Percentiles rank a stretch among this genome's conserved stretches.
phyloP scores from a whole-genome alignment of 1,140 invertebrate genomes.

The Penaeus japonicus region DNA sequence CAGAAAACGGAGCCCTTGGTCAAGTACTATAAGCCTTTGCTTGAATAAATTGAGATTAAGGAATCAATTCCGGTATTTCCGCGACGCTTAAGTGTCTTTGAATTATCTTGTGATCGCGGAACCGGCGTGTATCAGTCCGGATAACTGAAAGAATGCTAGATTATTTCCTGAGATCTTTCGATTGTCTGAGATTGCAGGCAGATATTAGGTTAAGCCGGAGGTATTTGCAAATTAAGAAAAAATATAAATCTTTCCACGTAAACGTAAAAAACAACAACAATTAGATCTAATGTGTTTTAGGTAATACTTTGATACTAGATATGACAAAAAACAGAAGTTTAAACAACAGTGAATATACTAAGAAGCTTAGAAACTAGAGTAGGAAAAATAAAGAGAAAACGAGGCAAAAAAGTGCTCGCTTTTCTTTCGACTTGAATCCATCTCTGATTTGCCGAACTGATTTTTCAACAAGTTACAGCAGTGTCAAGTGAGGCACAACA shows the following conservation, averaged over 20 bases:
- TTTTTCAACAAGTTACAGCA: background rate
- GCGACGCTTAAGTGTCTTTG: background rate
- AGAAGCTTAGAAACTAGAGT: background rate
- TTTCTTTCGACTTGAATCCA: background rate
- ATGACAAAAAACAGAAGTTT: too few relatives aligned
- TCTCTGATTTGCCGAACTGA: constrained; percentile 16
- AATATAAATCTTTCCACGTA: too few relatives aligned
- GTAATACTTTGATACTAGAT: too few relatives aligned
- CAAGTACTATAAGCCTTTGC: background rate
- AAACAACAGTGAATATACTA: background rate
- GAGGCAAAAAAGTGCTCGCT: background rate
- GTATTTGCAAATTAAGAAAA: too few relatives aligned
- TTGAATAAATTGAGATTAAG: constrained; percentile 8
- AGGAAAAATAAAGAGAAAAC: background rate
- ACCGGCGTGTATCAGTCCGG: background rate
- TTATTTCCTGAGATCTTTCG: background rate
- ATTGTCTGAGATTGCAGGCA: too few relatives aligned
- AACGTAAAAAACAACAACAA: too few relatives aligned
- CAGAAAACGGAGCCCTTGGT: background rate
- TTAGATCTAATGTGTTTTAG: too few relatives aligned
- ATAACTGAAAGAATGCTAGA: background rate
- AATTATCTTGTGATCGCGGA: background rate
- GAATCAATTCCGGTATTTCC: background rate
- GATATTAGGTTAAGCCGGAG: too few relatives aligned
- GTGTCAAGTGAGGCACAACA: constrained; percentile 11